Percentiles rank a stretch among this genome's conserved stretches.
Conservation (phyloP, 2,113 vertebrate species). For the Clarias macrocephalus region DNA sequence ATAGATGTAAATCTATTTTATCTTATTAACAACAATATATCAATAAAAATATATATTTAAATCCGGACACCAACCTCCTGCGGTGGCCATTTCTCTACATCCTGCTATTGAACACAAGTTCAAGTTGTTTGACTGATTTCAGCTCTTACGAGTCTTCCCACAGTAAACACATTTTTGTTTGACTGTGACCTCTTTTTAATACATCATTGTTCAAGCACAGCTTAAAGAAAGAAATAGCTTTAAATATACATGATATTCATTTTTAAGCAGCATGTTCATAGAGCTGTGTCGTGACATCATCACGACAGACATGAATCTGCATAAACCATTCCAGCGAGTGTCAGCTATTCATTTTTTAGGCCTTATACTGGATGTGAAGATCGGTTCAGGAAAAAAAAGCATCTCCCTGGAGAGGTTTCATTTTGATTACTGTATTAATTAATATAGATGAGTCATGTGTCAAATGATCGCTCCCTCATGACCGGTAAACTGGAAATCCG, state of each 20-base stretch:
- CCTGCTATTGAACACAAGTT: not conserved
- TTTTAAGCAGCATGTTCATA: not conserved
- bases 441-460: not conserved
- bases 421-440: not conserved
- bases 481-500: not conserved
- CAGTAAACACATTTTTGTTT: not conserved
- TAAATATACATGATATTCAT: not conserved
- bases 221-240: not conserved
- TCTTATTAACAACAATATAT: not conserved
- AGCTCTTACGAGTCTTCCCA: not conserved
- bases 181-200: not conserved
- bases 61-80: not conserved
- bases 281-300: not conserved
- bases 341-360: not conserved
- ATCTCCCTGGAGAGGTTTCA: not conserved
- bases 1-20: not conserved
- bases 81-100: not conserved
- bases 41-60: not conserved
- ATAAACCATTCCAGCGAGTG: not conserved
- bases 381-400: not conserved
- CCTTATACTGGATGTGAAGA: not conserved
- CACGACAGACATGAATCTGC: not conserved
- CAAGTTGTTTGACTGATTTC: not conserved
- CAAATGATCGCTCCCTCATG: not conserved
- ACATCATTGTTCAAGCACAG: not conserved